A percentile compares a stretch with the other conserved stretches of the same genome.
These are phyloP conservation scores for Halichoerus grypus DNA, from an alignment of 2,113 vertebrate genomes.

Conservation along the genomic window DNA sequence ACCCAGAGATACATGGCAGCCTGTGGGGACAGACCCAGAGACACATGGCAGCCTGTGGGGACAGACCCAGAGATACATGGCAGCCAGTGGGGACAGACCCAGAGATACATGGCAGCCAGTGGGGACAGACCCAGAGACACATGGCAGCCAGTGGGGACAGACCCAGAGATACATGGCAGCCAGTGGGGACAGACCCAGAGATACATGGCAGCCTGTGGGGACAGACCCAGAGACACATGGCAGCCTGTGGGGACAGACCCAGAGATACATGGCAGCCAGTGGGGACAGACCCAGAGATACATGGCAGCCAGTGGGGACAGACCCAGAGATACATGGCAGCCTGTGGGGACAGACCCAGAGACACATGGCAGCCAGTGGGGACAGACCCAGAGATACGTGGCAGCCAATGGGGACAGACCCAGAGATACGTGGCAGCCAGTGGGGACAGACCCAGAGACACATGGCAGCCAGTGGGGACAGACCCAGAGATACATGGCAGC, in stretches of 20 bases:
- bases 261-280: not conserved
- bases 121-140: not conserved
- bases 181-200: not conserved
- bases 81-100: not conserved
- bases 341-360: not conserved
- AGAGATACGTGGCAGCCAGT: not conserved
- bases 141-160: not conserved
- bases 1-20: not conserved
- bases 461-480: not conserved
- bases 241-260: not conserved
- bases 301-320: not conserved
- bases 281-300: not conserved
- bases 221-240: not conserved
- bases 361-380: no score
- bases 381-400: not conserved
- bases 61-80: not conserved
- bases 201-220: no score
- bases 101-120: not conserved
- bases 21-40: not conserved
- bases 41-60: no score
- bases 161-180: not conserved
- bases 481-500: not conserved
- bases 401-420: not conserved
- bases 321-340: not conserved
- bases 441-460: not conserved